Evolutionary conservation across 1,140 invertebrate species (phyloP), one percentile per base, ranked within the genome.

Genomic region (Odontomachus brunneus): DNA sequence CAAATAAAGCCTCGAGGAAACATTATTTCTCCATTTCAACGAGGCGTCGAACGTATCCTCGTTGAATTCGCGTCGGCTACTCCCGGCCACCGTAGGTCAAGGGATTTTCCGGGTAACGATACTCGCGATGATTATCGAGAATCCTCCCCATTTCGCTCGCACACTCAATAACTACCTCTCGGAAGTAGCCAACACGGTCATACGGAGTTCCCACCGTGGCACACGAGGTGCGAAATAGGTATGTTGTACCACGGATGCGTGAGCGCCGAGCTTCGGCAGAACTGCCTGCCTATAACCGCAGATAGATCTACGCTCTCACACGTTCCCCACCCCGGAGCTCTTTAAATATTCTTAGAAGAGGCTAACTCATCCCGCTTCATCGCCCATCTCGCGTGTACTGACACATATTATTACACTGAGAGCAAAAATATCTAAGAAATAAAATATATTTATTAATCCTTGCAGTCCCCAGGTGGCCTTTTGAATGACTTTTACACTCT

Each of bases 71-170:
- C 74, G 49, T 26, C 15, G 60, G 29, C 55, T 38, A 53, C 22
- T 65, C 60, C 80, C 60, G 55, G 33, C 14, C 22, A 38, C 44
- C 55, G 57, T 53, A 24, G 85, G 85, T 87, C 85, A 85, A 87
- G 87, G 85, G 53, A 87, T 87, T 88, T 85, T 81, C 63, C 87
- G 62, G 26, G 60, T 76, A 88, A 72, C 83, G 53, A 83, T 81
- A 84, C 74, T 19, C 49, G 17, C 75, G 67, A 85, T 86, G 80
- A 87, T 87, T 85, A 87, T 85, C 73, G 59, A 76, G 80, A 67
- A 86, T 74, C 72, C 26, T 55, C 24, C 19, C 53, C 29, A 78
- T 67, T 49, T 65, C 62, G 17, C 22, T 73, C 69, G 22, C 67
- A 38, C 14, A 62, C 29, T 67, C 74, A 33, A 53, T 83, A 83